Percentiles rank a stretch among this genome's conserved stretches.
These are phyloP conservation scores for Pocillopora meandrina DNA, from an alignment of 92 coral and sea anemone species.

Conservation along the genomic window DNA sequence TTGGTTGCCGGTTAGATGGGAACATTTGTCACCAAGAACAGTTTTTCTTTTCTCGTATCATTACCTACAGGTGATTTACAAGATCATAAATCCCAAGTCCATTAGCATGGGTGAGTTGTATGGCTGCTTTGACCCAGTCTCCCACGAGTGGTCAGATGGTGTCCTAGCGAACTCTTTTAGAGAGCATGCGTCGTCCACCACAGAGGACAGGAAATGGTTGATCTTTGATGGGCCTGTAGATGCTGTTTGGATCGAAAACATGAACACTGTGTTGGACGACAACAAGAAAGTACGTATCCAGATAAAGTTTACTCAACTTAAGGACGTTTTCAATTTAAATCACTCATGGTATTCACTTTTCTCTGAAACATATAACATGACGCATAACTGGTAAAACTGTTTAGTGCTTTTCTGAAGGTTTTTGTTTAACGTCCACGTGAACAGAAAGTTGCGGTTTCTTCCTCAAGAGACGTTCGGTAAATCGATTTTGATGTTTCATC, in stretches of 20 bases:
- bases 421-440: too few species aligned
- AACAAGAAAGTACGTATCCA: slow-evolving; percentile 79
- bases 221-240: slow-evolving; percentile 97
- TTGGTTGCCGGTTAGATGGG: too few species aligned
- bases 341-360: too few species aligned
- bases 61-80: slow-evolving; percentile 71
- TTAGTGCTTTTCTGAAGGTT: too few species aligned
- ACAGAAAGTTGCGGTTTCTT: too few species aligned
- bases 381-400: too few species aligned
- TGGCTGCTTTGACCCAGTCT: slow-evolving; percentile 94
- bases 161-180: slow-evolving; percentile 95
- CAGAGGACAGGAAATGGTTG: slow-evolving; percentile 95
- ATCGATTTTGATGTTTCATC: too few species aligned
- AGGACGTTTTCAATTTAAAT: too few species aligned
- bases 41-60: too few species aligned
- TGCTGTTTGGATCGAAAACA: slow-evolving; percentile 99
- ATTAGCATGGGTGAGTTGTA: slow-evolving; percentile 93
- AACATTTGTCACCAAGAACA: too few species aligned
- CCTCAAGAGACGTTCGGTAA: too few species aligned
- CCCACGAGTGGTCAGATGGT: slow-evolving; percentile 99
- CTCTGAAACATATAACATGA: too few species aligned
- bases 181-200: slow-evolving; percentile 90
- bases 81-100: slow-evolving; percentile 96
- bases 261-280: slow-evolving; percentile 98
- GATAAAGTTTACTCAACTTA: not conserved